Percentiles rank a stretch among this genome's conserved stretches.
These are phyloP conservation scores for Sorex fumeus DNA, from an alignment of 2,113 vertebrate species.

Conservation along the genomic window DNA sequence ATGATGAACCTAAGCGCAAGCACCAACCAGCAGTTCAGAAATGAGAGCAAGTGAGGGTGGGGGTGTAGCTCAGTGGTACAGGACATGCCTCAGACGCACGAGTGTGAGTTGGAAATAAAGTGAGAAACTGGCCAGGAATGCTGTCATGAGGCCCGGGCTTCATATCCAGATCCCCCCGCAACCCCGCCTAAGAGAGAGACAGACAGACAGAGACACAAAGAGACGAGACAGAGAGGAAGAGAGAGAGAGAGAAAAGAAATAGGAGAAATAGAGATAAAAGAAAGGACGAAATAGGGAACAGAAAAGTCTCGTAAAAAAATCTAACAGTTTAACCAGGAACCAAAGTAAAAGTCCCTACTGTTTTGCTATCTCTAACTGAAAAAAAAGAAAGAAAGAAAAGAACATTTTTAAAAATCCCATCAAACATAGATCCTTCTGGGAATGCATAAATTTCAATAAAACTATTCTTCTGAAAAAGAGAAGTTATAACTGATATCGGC, in stretches of 20 bases:
- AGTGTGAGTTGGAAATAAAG: too few species aligned
- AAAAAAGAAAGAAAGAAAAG: neutral
- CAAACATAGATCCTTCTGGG: conserved; percentile 1
- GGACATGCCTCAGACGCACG: too few species aligned
- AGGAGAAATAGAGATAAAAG: too few species aligned
- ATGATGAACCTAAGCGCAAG: conserved; percentile 60
- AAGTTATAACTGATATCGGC: conserved; percentile 47
- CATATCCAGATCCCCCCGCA: too few species aligned
- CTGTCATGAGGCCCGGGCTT: too few species aligned
- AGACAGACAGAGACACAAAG: too few species aligned
- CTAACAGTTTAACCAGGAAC: conserved; percentile 28
- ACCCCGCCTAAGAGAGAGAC: too few species aligned
- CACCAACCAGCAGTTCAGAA: conserved; percentile 56
- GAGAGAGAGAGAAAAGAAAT: too few species aligned
- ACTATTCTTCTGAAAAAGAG: neutral
- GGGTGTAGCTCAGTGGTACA: conserved; percentile 16
- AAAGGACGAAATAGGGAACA: too few species aligned
- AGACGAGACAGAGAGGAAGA: too few species aligned
- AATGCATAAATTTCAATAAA: conserved; percentile 53
- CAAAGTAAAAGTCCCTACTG: conserved; percentile 53
- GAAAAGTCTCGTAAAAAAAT: neutral
- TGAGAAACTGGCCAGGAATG: too few species aligned
- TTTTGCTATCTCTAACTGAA: conserved; percentile 17
- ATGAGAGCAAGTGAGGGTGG: neutral
- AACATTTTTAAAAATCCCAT: conserved; percentile 35